A percentile compares a stretch with the other conserved stretches of the same genome.
Evolutionary conservation across 2,797 vertebrate species (phyloP).

Genomic region (Crenichthys baileyi): DNA sequence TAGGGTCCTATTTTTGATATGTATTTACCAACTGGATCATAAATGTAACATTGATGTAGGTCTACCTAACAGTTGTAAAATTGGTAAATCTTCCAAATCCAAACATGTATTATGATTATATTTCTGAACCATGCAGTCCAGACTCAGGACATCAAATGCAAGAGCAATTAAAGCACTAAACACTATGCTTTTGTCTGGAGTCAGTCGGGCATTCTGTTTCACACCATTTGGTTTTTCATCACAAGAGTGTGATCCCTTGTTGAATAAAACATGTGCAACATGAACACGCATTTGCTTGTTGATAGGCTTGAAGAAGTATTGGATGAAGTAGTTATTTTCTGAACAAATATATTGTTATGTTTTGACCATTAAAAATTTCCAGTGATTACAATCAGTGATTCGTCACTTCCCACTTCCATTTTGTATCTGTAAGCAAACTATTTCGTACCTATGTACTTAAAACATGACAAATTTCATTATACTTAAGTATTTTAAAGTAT

Average conservation of each 20-base stretch:
- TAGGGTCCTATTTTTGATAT: background rate
- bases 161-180: conserved; percentile 64
- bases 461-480: no score
- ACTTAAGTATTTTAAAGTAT: no score
- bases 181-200: conserved; percentile 51
- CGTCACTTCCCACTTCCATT: no score
- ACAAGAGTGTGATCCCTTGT: conserved; percentile 33
- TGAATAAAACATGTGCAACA: conserved; percentile 14
- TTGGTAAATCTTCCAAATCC: background rate
- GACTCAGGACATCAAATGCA: conserved; percentile 36
- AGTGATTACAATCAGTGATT: conserved; percentile 9
- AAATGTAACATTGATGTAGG: background rate
- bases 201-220: conserved; percentile 43
- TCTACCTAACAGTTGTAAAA: background rate
- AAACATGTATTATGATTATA: conserved; percentile 9
- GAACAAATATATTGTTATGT: background rate
- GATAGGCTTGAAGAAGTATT: conserved; percentile 34
- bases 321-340: background rate
- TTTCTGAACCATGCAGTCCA: conserved; percentile 23
- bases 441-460: no score
- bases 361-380: conserved; percentile 24
- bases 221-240: conserved; percentile 44
- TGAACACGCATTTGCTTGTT: conserved; percentile 38
- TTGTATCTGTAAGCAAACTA: no score
- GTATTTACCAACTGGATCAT: background rate